A percentile compares a stretch with the other conserved stretches of the same genome.
Conservation (phyloP, 2,113 vertebrate genomes). For the Tursiops truncatus region DNA sequence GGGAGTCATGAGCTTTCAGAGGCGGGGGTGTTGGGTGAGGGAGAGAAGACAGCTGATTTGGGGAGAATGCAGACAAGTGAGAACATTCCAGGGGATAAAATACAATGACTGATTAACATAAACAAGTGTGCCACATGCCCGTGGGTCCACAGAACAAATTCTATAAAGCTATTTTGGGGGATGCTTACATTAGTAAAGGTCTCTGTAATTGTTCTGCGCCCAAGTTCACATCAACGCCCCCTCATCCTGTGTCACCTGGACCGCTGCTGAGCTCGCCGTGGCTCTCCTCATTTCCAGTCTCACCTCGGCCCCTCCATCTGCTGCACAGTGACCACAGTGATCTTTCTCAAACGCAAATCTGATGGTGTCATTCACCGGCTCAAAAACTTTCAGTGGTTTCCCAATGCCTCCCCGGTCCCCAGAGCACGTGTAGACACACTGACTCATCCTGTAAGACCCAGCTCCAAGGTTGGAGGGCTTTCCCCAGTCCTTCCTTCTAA, state of each 20-base stretch:
- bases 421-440: background rate
- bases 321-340: no score
- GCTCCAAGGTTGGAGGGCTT: background rate
- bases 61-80: background rate
- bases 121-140: background rate
- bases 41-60: background rate
- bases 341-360: background rate
- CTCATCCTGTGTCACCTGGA: accelerated
- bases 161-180: background rate
- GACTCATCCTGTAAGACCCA: background rate
- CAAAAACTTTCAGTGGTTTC: background rate
- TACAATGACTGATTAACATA: background rate
- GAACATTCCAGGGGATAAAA: background rate
- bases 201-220: background rate
- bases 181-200: background rate
- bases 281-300: background rate
- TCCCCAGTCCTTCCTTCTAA: background rate
- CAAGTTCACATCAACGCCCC: background rate
- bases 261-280: accelerated
- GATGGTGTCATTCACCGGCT: background rate
- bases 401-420: background rate
- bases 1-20: accelerated
- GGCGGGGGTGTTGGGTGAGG: background rate
- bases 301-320: background rate
- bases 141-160: background rate